Evolutionary conservation across 2,113 vertebrate genomes (phyloP), one percentile per base, ranked within the genome.

Genomic region (Enhydra lutris): DNA sequence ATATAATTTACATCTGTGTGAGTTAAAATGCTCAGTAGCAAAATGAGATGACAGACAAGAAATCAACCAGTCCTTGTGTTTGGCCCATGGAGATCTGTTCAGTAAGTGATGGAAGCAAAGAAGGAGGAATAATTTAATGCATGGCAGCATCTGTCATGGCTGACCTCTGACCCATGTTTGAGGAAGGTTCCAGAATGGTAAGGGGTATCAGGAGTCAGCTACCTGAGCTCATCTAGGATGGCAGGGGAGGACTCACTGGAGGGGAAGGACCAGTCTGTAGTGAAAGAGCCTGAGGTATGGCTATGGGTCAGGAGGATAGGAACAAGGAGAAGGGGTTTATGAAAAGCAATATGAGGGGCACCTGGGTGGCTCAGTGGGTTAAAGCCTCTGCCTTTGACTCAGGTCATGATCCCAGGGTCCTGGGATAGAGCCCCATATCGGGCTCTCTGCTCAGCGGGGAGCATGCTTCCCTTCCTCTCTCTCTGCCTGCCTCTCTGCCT

Each of bases 91-190:
- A 90, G 97, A 97, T 97, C 97, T 97, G 97, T 96, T 92, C 10
- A 47, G 97, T 98, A 97, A 97, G 97, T 0, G 83, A 87, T 94
- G 82, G 97, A 97, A 95, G 96, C 98, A 31, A 71, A 98, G 97
- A 98, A 98, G 98, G 97, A 98, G 98, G 96, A 98, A 99, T 99
- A 99, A 99, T 99, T 99, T 99, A 99, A 98, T 99, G 99, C 99
- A 98, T 98, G 98, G 99, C 98, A 97, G 98, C 98, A 95, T 99
- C 99, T 98, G 99, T 98, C 96, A 98, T 98, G 95, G 99, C 97
- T 94, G 99, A 99, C 98, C 98, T 99, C 97, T 99, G 99, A 99
- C 99, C 99, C 99, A 99, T 98, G 96, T 99, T 99, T 98, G 99
- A 99, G 98, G 99, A 84, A 99, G 99, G 99, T 99, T 98, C 99